These are phyloP conservation scores for Erythrocebus patas DNA, from an alignment of 2,113 vertebrate species.

Conservation along the genomic window DNA sequence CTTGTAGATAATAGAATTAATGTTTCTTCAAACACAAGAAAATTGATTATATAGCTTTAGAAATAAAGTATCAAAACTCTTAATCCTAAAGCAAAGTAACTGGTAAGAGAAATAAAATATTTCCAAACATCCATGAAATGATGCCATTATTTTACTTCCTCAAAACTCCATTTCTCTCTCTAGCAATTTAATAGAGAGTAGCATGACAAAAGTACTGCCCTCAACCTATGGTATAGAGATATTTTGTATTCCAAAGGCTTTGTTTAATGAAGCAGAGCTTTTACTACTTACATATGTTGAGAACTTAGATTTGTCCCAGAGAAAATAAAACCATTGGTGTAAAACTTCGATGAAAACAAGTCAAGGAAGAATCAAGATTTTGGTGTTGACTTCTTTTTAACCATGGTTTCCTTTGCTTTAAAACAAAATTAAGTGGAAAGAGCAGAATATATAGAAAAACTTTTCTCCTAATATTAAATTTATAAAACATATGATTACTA, in stretches of 20 bases:
- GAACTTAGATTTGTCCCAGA: slow-evolving; percentile 43
- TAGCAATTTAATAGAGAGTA: slow-evolving; percentile 61
- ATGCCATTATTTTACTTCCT: slow-evolving; percentile 70
- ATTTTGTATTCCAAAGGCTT: slow-evolving; percentile 5
- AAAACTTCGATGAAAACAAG: slow-evolving; percentile 24
- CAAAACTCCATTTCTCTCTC: slow-evolving; percentile 57
- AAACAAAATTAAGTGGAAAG: background rate
- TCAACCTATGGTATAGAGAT: background rate
- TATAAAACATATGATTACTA: background rate
- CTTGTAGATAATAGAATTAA: background rate
- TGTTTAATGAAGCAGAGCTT: slow-evolving; percentile 19
- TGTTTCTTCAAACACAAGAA: background rate
- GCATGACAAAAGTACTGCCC: slow-evolving; percentile 42
- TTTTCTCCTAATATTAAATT: background rate
- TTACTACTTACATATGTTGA: slow-evolving; percentile 8
- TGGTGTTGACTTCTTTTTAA: background rate
- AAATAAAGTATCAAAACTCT: slow-evolving; percentile 7
- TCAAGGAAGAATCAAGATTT: background rate
- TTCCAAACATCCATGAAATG: slow-evolving; percentile 74
- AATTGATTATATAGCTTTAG: background rate
- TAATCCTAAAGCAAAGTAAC: slow-evolving; percentile 60
- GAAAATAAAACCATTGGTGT: slow-evolving; percentile 43
- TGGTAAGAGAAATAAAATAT: slow-evolving; percentile 69
- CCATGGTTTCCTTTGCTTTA: background rate
- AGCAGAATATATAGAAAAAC: background rate